Conservation (phyloP, 1,140 invertebrate genomes). For the Meloidogyne floridensis region DNA sequence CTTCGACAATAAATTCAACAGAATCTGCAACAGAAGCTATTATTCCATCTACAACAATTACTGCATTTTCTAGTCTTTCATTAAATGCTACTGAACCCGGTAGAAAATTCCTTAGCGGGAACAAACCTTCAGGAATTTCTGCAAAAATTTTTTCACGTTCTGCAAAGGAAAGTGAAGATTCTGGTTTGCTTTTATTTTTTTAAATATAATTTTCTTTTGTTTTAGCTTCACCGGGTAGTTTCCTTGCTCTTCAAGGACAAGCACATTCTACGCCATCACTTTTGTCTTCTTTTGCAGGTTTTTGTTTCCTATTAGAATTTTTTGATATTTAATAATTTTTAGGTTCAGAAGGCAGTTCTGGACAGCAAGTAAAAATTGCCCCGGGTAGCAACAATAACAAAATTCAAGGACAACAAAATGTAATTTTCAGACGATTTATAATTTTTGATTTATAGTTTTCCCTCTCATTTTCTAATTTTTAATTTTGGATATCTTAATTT, state of each 20-base stretch:
- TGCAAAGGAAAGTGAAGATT: background rate
- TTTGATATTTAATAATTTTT: background rate
- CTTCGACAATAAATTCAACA: constrained; percentile 14
- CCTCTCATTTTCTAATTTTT: too few species aligned
- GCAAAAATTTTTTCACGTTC: constrained; percentile 1
- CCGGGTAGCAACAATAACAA: background rate
- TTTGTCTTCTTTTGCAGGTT: constrained; percentile 7
- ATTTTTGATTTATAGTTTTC: too few species aligned
- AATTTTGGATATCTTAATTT: too few species aligned
- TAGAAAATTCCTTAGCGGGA: background rate
- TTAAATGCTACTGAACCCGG: background rate
- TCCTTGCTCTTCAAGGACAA: constrained; percentile 13
- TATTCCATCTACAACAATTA: constrained; percentile 8
- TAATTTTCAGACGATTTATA: background rate
- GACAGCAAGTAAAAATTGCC: background rate
- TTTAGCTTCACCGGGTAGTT: background rate
- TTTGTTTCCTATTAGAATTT: background rate
- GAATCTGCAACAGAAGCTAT: constrained; percentile 6
- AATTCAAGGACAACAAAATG: background rate
- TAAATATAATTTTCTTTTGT: background rate
- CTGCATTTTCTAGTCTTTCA: constrained; percentile 32
- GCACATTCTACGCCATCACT: constrained; percentile 27
- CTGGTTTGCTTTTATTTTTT: background rate
- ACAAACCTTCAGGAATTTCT: constrained; percentile 7
- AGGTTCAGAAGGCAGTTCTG: background rate